phyloP scores from a whole-genome alignment of 2,113 vertebrate species.

The Paramisgurnus dabryanus region DNA sequence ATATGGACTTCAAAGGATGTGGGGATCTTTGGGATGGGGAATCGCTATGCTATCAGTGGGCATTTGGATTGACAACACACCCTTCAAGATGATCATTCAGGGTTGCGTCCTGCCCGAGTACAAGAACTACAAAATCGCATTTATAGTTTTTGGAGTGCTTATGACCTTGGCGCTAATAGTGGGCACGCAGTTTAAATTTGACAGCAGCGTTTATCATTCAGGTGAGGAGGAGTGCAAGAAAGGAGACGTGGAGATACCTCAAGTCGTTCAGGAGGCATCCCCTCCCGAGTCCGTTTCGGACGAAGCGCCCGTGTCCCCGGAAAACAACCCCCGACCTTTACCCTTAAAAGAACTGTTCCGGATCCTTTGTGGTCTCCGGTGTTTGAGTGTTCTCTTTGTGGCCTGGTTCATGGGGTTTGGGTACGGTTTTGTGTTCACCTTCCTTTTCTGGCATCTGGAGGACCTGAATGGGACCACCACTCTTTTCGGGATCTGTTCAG shows the following conservation, averaged over 20 bases:
- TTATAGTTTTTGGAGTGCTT: constrained; percentile 92
- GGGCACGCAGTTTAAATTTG: constrained; percentile 92
- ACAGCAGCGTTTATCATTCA: constrained; percentile 69
- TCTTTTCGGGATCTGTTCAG: constrained; percentile 93
- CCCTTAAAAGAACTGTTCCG: constrained; percentile 85
- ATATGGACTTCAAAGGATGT: constrained; percentile 97
- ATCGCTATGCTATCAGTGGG: constrained; percentile 94
- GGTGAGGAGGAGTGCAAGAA: constrained; percentile 59
- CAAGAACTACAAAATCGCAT: constrained; percentile 93
- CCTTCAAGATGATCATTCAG: constrained; percentile 68
- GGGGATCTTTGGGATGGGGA: constrained; percentile 98
- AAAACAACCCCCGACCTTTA: constrained; percentile 66
- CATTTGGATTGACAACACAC: constrained; percentile 94
- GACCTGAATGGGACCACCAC: constrained; percentile 93
- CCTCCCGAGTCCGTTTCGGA: constrained; percentile 67
- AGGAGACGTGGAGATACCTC: constrained; percentile 68
- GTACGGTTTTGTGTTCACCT: constrained; percentile 97
- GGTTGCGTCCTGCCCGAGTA: constrained; percentile 82
- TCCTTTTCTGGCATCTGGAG: constrained; percentile 96
- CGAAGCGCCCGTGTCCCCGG: constrained; percentile 52
- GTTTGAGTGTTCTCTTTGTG: constrained; percentile 91
- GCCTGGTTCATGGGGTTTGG: constrained; percentile 99
- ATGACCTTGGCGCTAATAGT: constrained; percentile 89
- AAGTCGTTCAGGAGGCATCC: constrained; percentile 66
- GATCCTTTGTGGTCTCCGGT: constrained; percentile 90